A percentile compares a stretch with the other conserved stretches of the same genome.
Conservation (phyloP, 2,113 vertebrate species). For the Alectura lathami region DNA sequence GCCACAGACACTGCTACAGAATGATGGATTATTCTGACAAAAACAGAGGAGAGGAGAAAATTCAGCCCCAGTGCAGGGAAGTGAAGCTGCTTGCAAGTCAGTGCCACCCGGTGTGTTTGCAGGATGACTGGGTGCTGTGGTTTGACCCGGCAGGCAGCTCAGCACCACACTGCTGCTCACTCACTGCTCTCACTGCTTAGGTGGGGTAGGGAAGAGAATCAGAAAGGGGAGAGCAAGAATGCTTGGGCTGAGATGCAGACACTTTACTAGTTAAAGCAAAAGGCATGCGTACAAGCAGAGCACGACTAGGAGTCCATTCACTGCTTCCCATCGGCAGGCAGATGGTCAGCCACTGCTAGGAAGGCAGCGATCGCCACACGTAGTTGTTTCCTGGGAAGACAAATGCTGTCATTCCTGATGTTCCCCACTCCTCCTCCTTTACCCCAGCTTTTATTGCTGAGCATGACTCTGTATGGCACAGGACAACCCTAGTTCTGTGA, state of each 20-base stretch:
- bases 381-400: too few species aligned
- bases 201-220: not conserved
- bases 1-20: not conserved
- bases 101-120: not conserved
- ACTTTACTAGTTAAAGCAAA: not conserved
- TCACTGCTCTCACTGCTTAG: not conserved
- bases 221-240: not conserved
- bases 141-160: not conserved
- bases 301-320: too few species aligned
- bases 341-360: too few species aligned
- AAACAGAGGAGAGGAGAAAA: not conserved
- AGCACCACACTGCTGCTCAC: not conserved
- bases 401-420: too few species aligned
- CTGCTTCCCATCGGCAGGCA: too few species aligned
- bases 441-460: too few species aligned
- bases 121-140: not conserved
- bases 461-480: too few species aligned
- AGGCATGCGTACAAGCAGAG: too few species aligned
- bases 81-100: not conserved
- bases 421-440: too few species aligned
- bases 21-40: accelerated
- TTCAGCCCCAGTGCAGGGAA: not conserved
- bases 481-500: too few species aligned
- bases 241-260: not conserved
- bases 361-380: too few species aligned